Conservation (phyloP, 2,888 invertebrate genomes). For the Oligia strigilis region DNA sequence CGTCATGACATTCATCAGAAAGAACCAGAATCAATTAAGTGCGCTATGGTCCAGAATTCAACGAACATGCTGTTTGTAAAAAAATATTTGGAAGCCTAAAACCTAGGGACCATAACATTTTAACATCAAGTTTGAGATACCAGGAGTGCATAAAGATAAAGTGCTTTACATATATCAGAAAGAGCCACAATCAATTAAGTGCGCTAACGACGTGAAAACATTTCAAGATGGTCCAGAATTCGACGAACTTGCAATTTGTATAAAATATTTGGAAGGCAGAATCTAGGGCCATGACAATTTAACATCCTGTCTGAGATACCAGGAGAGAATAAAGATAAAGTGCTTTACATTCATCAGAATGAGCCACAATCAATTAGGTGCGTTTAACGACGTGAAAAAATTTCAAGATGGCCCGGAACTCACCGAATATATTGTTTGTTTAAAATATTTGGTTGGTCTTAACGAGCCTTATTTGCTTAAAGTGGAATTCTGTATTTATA, state of each 20-base stretch:
- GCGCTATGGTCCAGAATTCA: not conserved
- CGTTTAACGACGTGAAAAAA: conserved; percentile 24
- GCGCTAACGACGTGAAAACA: not conserved
- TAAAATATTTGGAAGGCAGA: conserved; percentile 28
- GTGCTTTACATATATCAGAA: conserved; percentile 18
- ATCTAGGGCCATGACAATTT: conserved; percentile 16
- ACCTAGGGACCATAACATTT: conserved; percentile 13
- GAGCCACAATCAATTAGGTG: conserved; percentile 38
- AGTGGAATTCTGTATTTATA: conserved; percentile 7
- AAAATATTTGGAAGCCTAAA: conserved; percentile 23
- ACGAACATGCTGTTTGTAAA: not conserved
- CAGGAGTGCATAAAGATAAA: conserved; percentile 38
- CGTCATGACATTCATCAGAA: conserved; percentile 10
- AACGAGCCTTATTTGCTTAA: conserved; percentile 36
- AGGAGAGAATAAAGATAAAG: conserved; percentile 35
- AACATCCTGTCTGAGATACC: conserved; percentile 25
- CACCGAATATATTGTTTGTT: conserved; percentile 38
- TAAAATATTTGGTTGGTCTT: conserved; percentile 42
- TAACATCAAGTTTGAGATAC: conserved; percentile 17
- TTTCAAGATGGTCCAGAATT: conserved; percentile 1
- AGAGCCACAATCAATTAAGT: conserved; percentile 35
- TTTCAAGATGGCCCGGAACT: conserved; percentile 9
- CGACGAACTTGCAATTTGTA: not conserved
- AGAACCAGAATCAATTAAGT: conserved; percentile 13
- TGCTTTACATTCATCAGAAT: conserved; percentile 26